A percentile compares a stretch with the other conserved stretches of the same genome.
Evolutionary conservation across 2,113 vertebrate genomes (phyloP).

Genomic region (Mionectes macconnelli): DNA sequence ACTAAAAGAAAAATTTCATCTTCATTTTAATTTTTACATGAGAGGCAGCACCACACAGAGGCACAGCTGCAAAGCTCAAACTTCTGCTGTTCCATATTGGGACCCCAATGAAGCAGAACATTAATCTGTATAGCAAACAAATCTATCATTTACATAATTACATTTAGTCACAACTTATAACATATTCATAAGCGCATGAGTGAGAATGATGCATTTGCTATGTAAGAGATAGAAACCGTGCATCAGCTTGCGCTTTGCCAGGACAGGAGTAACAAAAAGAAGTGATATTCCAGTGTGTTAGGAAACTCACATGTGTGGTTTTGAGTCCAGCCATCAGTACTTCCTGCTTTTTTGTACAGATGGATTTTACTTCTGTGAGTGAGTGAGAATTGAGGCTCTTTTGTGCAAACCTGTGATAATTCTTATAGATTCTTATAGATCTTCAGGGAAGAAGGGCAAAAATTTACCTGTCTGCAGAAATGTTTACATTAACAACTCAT

Average conservation of each 20-base stretch:
- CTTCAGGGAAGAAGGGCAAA: not conserved
- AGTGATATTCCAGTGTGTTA: not conserved
- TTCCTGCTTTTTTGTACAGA: not conserved
- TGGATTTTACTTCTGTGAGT: not conserved
- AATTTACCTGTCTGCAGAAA: not conserved
- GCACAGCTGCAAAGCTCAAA: constrained; percentile 58
- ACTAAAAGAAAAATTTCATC: constrained; percentile 52
- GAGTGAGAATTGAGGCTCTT: not conserved
- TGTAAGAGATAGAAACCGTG: not conserved
- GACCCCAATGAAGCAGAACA: constrained; percentile 61
- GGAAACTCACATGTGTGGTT: not conserved
- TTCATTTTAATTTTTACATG: constrained; percentile 52
- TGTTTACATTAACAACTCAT: not conserved
- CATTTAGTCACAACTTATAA: constrained; percentile 63
- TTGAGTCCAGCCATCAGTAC: not conserved
- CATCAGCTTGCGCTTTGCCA: not conserved
- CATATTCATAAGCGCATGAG: constrained; percentile 50
- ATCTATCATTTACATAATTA: constrained; percentile 71
- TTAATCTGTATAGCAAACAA: constrained; percentile 69
- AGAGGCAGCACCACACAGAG: constrained; percentile 59
- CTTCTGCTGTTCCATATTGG: constrained; percentile 53
- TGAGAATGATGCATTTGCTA: constrained; percentile 29
- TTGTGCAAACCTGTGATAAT: not conserved
- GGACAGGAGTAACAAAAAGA: not conserved
- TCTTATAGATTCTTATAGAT: not conserved